Evolutionary conservation across 1,140 invertebrate species (phyloP).

Genomic region (Caerostris darwini): DNA sequence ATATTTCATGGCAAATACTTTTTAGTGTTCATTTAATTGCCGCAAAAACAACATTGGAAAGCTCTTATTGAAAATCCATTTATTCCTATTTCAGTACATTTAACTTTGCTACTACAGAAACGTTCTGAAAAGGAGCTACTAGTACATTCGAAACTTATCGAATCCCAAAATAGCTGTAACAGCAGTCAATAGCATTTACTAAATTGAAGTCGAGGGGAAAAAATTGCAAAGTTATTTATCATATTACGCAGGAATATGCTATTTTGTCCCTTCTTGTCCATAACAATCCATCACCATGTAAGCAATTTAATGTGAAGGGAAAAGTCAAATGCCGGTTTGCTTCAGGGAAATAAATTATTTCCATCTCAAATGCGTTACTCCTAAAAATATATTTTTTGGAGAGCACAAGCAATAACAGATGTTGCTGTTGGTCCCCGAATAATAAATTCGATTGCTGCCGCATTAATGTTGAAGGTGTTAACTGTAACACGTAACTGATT

Average conservation of each 20-base stretch:
- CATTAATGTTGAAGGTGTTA: conserved; percentile 2
- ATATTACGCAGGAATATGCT: background rate
- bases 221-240: background rate
- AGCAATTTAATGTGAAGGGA: background rate
- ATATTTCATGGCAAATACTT: too few relatives aligned
- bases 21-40: too few relatives aligned
- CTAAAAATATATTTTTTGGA: too few relatives aligned
- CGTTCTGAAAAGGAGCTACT: background rate
- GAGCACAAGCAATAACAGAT: background rate
- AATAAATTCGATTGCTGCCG: background rate
- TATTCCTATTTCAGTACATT: background rate
- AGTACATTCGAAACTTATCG: background rate
- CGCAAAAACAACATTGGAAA: background rate
- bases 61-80: conserved; percentile 13
- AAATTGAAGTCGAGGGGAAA: background rate
- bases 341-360: conserved; percentile 14
- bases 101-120: background rate
- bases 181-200: conserved; percentile 2
- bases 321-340: background rate
- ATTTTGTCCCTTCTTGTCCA: background rate
- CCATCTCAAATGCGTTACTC: background rate
- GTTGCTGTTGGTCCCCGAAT: background rate
- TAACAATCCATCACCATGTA: conserved; percentile 16
- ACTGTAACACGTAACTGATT: background rate
- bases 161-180: conserved; percentile 6